phyloP scores from a whole-genome alignment of 2,888 invertebrate genomes.

The Folsomia manolachei region DNA sequence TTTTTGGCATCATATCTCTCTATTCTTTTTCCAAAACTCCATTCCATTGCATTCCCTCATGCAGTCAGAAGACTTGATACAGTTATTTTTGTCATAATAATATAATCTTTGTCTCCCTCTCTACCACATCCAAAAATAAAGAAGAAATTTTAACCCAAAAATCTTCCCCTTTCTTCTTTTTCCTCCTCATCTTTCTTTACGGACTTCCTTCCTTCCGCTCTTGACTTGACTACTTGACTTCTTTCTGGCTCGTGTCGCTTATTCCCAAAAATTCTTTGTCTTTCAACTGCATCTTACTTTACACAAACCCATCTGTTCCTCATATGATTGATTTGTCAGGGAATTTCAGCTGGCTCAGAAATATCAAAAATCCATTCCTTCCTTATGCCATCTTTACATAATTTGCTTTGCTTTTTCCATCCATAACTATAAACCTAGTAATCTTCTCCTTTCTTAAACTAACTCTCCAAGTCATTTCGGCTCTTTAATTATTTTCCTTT shows the following conservation, averaged over 20 bases:
- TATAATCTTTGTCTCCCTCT: not conserved
- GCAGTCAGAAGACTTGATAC: not conserved
- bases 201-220: not conserved
- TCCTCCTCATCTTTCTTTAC: not conserved
- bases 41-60: not conserved
- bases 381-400: no score
- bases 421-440: no score
- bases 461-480: no score
- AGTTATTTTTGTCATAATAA: conserved; percentile 6
- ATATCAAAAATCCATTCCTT: conserved; percentile 2
- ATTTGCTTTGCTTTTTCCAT: no score
- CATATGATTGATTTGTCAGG: conserved; percentile 5
- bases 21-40: not conserved
- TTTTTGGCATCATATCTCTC: conserved; percentile 1
- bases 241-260: not conserved
- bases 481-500: conserved; percentile 3
- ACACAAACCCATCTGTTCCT: not conserved
- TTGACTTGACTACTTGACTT: no score
- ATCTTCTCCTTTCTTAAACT: no score
- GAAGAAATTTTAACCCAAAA: not conserved
- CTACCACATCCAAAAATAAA: not conserved
- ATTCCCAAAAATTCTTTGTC: no score
- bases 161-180: not conserved
- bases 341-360: not conserved
- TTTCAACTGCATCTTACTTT: not conserved